These are phyloP conservation scores for Bursaphelenchus mucronatus DNA, from an alignment of 1,140 invertebrate species.

Conservation along the genomic window DNA sequence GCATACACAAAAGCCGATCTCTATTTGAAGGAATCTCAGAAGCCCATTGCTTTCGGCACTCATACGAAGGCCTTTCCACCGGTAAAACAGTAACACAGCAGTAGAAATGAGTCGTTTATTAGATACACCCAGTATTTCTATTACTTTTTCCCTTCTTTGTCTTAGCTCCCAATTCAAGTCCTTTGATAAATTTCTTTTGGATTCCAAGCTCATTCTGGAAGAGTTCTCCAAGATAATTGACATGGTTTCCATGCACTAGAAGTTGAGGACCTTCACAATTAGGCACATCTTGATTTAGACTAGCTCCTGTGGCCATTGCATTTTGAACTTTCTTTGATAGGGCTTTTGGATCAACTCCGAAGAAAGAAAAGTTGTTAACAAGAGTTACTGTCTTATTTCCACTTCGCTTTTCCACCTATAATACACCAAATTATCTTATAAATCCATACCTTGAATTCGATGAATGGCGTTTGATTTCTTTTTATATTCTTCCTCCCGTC, in stretches of 20 bases:
- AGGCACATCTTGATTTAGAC: constrained; percentile 26
- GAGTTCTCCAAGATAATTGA: constrained; percentile 22
- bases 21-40: constrained; percentile 22
- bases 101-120: neutral
- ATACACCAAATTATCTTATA: constrained; percentile 2
- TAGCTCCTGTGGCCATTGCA: constrained; percentile 40
- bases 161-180: constrained; percentile 32
- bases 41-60: constrained; percentile 22
- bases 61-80: constrained; percentile 35
- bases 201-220: constrained; percentile 26
- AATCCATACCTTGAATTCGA: constrained; percentile 26
- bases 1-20: constrained; percentile 67
- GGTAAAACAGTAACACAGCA: constrained; percentile 1
- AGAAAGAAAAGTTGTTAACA: constrained; percentile 34
- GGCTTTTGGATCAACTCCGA: constrained; percentile 39
- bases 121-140: neutral
- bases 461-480: constrained; percentile 21
- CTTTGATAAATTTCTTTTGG: constrained; percentile 34
- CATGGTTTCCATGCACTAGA: constrained; percentile 45
- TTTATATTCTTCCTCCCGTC: constrained; percentile 29
- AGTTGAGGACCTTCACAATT: constrained; percentile 47
- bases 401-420: constrained; percentile 44
- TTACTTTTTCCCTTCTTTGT: constrained; percentile 20
- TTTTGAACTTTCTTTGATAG: constrained; percentile 29
- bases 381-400: constrained; percentile 45